Base-by-base conservation (phyloP, 2,113 vertebrate genomes). In the Solea solea region DNA sequence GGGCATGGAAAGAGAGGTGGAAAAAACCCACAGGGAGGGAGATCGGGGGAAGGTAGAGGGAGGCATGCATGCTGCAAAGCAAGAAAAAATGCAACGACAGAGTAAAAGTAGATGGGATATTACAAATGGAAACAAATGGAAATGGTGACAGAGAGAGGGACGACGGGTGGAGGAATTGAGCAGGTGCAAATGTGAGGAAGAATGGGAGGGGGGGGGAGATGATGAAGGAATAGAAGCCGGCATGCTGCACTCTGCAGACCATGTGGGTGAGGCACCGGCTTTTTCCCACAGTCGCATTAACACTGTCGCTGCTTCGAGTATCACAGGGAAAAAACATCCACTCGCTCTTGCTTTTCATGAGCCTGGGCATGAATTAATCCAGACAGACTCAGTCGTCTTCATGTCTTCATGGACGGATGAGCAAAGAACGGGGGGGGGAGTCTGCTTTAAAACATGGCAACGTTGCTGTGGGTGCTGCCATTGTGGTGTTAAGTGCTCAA, bases 251-350 rank as follows among this genome's bases (percentile, higher is more conserved):
- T 80, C 81, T 75, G 86, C 89, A 89, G 81, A 21, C 85, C 85
- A 90, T 88, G 90, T 92, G 90, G 91, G 92, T 91, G 90, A 93
- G 90, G 90, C 88, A 68, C 84, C 64, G 77, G 81, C 77, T 81
- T 75, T 81, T 75, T 71, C 66, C 39, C 73, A 69, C 34, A n/a
- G 58, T 34, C 34, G 34, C 34, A 34, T 34, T 34, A 81, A 57
- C 44, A 39, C 49, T 15, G 72, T 21, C 57, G 48, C 74, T 54
- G 72, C 69, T 69, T 81, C 25, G 46, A 74, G 74, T 50, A 57
- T 56, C 59, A 52, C 46, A 13, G 25, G 69, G 65, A 53, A 12
- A 59, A 46, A 42, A 72, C 82, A 67, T 65, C 67, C 57, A 68
- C 25, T 21, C 25, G 50, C 45, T 46, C 15, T 54, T 71, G 78